These are phyloP conservation scores for Trachelus troglodyta DNA, from an alignment of 2,888 invertebrate species.

Conservation along the genomic window DNA sequence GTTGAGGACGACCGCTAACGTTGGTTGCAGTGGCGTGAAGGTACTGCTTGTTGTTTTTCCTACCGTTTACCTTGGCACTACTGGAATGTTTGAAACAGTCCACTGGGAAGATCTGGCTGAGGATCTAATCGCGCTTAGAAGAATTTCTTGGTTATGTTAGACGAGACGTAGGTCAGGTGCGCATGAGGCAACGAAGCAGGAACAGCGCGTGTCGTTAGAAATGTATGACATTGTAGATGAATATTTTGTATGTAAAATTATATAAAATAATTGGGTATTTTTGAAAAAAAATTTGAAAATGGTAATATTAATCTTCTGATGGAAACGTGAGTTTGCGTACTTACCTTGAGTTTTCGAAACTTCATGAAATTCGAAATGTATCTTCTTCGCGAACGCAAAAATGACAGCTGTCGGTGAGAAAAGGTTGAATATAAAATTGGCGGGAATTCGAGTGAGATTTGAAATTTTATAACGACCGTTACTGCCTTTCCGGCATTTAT, in stretches of 20 bases:
- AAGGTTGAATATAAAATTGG: neutral
- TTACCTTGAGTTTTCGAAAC: neutral
- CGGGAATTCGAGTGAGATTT: neutral
- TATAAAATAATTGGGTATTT: neutral
- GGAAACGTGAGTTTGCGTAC: neutral
- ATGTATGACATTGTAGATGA: neutral
- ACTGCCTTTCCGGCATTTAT: neutral
- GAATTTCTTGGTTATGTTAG: neutral
- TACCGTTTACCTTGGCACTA: constrained; percentile 27
- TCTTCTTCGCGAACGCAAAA: neutral
- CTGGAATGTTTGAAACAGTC: neutral
- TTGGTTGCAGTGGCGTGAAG: neutral
- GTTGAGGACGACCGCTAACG: constrained; percentile 32
- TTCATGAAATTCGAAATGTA: accelerated
- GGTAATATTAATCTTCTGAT: too few relatives aligned
- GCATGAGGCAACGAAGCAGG: neutral
- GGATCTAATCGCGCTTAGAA: neutral
- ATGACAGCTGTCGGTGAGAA: too few relatives aligned
- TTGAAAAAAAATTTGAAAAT: neutral
- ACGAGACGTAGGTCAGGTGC: neutral
- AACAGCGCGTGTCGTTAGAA: neutral
- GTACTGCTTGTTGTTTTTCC: constrained; percentile 10
- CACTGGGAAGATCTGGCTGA: neutral
- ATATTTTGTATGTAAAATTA: neutral
- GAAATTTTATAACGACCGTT: neutral